Percentiles rank a stretch among this genome's conserved stretches.
Conservation (phyloP, 1,140 invertebrate genomes). For the Diploscapter pachys region DNA sequence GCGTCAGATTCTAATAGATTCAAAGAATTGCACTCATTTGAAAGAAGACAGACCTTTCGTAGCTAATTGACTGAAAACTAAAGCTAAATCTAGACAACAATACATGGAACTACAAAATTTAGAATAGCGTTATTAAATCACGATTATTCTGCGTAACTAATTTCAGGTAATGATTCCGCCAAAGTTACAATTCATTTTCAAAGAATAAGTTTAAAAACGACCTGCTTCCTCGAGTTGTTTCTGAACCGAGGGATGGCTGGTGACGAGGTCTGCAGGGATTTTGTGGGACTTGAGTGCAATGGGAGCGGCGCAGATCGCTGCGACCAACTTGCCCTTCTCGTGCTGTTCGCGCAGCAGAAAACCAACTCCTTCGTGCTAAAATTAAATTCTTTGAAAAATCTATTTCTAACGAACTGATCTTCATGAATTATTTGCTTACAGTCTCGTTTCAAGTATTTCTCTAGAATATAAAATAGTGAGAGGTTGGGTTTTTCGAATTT, state of each 20-base stretch:
- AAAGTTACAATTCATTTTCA: not conserved
- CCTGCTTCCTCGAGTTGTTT: constrained; percentile 69
- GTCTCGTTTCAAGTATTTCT: no score
- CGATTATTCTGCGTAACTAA: no score
- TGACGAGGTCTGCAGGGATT: constrained; percentile 74
- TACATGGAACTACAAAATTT: no score
- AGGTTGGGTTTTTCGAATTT: no score
- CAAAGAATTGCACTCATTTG: not conserved
- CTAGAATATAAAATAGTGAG: no score
- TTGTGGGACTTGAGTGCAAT: constrained; percentile 78
- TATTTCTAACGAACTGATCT: not conserved
- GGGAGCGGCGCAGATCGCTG: constrained; percentile 87
- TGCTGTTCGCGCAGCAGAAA: constrained; percentile 77
- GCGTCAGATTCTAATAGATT: no score
- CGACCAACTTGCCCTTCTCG: constrained; percentile 71
- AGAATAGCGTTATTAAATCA: no score
- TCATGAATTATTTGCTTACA: no score
- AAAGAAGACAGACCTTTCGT: not conserved
- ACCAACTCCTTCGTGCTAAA: constrained; percentile 71
- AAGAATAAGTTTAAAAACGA: constrained; percentile 61
- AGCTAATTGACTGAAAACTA: not conserved
- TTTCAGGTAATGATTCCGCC: no score
- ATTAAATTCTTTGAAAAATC: constrained; percentile 13
- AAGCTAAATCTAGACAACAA: not conserved
- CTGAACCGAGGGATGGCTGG: constrained; percentile 82